Evolutionary conservation across 37 sponge, comb jelly and placozoan genomes (phyloP).

Genomic region (Aphrocallistes beatrix): DNA sequence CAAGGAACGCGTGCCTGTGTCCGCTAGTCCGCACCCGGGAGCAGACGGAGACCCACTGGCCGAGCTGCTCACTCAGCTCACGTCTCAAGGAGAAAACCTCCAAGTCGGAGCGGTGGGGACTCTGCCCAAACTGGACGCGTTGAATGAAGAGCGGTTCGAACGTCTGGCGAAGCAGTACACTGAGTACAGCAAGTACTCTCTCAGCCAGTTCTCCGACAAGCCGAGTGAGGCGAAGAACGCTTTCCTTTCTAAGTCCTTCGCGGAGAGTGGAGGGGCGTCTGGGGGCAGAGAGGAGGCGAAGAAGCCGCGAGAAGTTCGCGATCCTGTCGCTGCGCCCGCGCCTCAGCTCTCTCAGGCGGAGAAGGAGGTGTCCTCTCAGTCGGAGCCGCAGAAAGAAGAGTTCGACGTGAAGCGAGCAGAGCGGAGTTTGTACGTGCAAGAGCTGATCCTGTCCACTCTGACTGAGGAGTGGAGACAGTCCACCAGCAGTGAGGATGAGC

Average conservation of each 20-base stretch:
- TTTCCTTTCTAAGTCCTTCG: neutral
- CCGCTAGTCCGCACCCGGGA: neutral
- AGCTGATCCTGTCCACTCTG: neutral
- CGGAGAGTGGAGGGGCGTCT: neutral
- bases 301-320: neutral
- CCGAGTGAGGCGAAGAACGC: neutral
- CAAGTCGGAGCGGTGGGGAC: neutral
- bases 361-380: neutral
- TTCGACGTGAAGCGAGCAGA: neutral
- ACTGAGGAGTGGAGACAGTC: neutral
- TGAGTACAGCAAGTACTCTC: slow-evolving; percentile 2
- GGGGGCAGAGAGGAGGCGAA: neutral
- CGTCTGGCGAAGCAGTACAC: neutral
- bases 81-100: neutral
- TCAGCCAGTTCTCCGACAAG: slow-evolving; percentile 5
- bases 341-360: neutral
- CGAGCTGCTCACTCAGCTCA: neutral
- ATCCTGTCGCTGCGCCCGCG: neutral
- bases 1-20: neutral
- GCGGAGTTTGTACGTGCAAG: neutral
- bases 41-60: neutral
- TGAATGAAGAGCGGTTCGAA: neutral
- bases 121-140: neutral
- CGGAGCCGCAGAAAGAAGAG: neutral
- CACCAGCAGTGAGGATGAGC: neutral